These are phyloP conservation scores for Astatotilapia flaviijosephi DNA, from an alignment of 2,113 vertebrate genomes.

Conservation along the genomic window DNA sequence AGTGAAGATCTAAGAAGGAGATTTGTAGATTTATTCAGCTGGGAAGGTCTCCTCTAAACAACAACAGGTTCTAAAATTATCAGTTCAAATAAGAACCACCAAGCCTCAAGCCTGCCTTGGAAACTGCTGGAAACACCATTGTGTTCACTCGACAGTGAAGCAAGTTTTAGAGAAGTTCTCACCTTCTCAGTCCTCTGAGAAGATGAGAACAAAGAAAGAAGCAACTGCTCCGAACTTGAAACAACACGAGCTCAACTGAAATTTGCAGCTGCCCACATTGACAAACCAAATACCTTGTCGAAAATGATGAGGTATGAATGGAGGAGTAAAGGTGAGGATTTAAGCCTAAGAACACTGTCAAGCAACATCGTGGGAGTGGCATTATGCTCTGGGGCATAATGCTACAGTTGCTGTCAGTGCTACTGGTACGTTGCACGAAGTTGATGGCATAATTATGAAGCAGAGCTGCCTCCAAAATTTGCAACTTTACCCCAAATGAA, in stretches of 20 bases:
- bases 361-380: not conserved
- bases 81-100: not conserved
- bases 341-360: not conserved
- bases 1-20: not conserved
- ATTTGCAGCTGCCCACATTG: not conserved
- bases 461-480: not conserved
- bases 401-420: not conserved
- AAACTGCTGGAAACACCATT: not conserved
- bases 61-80: not conserved
- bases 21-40: not conserved
- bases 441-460: not conserved
- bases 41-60: not conserved
- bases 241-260: not conserved
- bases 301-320: not conserved
- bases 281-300: not conserved
- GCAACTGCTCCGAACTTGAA: not conserved
- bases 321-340: not conserved
- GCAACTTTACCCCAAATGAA: not conserved
- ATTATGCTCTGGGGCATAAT: not conserved
- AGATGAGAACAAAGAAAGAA: not conserved
- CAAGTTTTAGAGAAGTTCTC: not conserved
- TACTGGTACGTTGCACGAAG: not conserved
- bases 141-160: not conserved
- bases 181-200: accelerated
- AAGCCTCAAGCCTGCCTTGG: not conserved